phyloP scores from a whole-genome alignment of 2,113 vertebrate species.

The Kryptolebias marmoratus region DNA sequence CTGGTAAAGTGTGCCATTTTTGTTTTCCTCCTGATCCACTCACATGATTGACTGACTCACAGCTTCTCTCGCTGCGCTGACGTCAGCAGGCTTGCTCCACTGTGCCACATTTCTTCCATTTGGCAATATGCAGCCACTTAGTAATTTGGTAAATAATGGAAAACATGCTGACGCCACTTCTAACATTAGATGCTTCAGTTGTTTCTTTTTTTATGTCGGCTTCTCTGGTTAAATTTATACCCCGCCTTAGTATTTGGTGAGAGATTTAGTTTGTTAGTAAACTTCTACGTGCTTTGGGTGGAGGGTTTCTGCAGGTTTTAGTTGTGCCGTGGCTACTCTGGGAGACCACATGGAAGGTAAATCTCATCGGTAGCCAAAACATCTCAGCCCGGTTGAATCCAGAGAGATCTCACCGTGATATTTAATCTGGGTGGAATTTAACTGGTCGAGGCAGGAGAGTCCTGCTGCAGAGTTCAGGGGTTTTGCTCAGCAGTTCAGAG shows the following conservation, averaged over 20 bases:
- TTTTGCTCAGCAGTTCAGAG: conserved; percentile 58
- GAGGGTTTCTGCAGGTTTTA: not conserved
- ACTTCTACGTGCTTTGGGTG: not conserved
- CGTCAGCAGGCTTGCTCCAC: conserved; percentile 42
- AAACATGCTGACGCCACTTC: conserved; percentile 35
- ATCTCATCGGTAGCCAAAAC: conserved; percentile 78
- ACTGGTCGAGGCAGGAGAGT: conserved; percentile 30
- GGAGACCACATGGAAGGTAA: conserved; percentile 63
- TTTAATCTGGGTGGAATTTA: conserved; percentile 71
- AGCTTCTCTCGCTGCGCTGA: conserved; percentile 46
- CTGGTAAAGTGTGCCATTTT: conserved; percentile 17
- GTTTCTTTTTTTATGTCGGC: not conserved
- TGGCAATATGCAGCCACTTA: conserved; percentile 29
- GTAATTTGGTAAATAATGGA: conserved; percentile 22
- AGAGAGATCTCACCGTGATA: conserved; percentile 58
- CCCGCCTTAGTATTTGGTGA: not conserved
- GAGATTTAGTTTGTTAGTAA: not conserved
- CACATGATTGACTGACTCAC: conserved; percentile 58
- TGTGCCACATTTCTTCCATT: conserved; percentile 55
- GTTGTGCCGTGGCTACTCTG: conserved; percentile 1
- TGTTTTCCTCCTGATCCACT: conserved; percentile 34
- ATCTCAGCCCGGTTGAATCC: conserved; percentile 67
- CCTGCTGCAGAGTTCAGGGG: conserved; percentile 17
- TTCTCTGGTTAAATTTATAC: not conserved
- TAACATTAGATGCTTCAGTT: conserved; percentile 33